phyloP scores from a whole-genome alignment of 2,888 invertebrate species.

The Macaria notata region DNA sequence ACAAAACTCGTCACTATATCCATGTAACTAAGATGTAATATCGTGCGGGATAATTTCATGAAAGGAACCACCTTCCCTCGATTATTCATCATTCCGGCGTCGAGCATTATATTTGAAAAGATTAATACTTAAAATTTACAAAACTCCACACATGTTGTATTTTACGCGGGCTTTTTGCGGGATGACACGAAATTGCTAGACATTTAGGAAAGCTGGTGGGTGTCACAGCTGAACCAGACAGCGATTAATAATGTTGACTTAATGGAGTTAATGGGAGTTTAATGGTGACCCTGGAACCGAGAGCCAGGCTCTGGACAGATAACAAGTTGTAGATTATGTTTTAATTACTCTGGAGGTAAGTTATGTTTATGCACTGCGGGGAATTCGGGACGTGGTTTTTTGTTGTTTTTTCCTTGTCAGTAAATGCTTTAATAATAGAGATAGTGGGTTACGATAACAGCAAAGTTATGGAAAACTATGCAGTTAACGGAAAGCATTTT shows the following conservation, averaged over 20 bases:
- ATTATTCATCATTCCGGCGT: conserved; percentile 44
- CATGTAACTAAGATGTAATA: neutral
- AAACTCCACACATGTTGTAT: conserved; percentile 35
- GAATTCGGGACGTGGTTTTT: too few species aligned
- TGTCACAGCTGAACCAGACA: conserved; percentile 16
- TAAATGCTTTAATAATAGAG: too few species aligned
- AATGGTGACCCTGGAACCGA: conserved; percentile 13
- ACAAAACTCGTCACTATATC: conserved; percentile 5
- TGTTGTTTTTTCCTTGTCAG: too few species aligned
- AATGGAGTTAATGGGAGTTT: conserved; percentile 20
- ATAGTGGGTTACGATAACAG: too few species aligned
- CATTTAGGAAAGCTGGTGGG: conserved; percentile 33
- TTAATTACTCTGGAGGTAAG: conserved; percentile 1
- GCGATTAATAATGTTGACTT: conserved; percentile 22
- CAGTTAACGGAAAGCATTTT: too few species aligned
- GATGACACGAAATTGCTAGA: conserved; percentile 37
- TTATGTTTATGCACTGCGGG: conserved; percentile 1
- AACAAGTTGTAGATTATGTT: conserved; percentile 14
- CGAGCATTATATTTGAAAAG: conserved; percentile 40
- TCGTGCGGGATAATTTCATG: neutral
- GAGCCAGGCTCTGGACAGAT: conserved; percentile 9
- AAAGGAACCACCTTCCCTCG: conserved; percentile 8
- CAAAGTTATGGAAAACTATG: too few species aligned
- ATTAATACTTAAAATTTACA: conserved; percentile 44
- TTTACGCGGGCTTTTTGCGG: conserved; percentile 37